Percentiles rank a stretch among this genome's conserved stretches.
These are phyloP conservation scores for Eumeta japonica DNA, from an alignment of 1,140 invertebrate species.

Conservation along the genomic window DNA sequence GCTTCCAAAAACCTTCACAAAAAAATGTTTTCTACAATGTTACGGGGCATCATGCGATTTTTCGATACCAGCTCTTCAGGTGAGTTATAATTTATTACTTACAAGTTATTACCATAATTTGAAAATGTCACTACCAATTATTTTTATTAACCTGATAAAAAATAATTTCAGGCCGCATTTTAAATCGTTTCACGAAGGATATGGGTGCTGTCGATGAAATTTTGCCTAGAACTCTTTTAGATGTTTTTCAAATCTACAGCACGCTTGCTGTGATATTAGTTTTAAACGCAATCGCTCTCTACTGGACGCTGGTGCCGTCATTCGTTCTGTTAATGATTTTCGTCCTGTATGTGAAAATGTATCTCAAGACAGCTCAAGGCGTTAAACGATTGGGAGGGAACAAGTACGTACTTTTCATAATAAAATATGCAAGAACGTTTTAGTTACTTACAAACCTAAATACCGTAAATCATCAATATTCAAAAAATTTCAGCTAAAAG, in stretches of 20 bases:
- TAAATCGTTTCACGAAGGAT: slow-evolving; percentile 76
- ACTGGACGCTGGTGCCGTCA: slow-evolving; percentile 71
- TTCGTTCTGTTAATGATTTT: slow-evolving; percentile 67
- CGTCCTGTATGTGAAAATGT: slow-evolving; percentile 69
- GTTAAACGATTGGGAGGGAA: slow-evolving; percentile 85
- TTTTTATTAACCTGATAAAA: slow-evolving; percentile 4
- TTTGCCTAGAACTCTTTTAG: slow-evolving; percentile 75
- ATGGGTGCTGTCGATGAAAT: slow-evolving; percentile 81
- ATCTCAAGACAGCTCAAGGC: slow-evolving; percentile 78
- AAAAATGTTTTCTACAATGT: slow-evolving; percentile 62
- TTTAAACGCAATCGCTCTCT: slow-evolving; percentile 72
- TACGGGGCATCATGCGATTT: slow-evolving; percentile 78
- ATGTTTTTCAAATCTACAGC: slow-evolving; percentile 71
- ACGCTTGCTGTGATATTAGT: slow-evolving; percentile 58
- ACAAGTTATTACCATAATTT: too few species aligned
- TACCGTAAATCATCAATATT: not conserved
- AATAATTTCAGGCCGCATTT: slow-evolving; percentile 64
- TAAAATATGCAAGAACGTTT: too few species aligned
- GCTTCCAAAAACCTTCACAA: slow-evolving; percentile 65
- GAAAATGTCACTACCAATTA: not conserved
- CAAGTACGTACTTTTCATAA: slow-evolving; percentile 67
- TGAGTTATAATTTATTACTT: too few species aligned
- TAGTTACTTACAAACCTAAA: too few species aligned
- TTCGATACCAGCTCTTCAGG: slow-evolving; percentile 83
- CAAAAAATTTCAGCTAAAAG: slow-evolving; percentile 3